These are phyloP conservation scores for Alviniconcha marisindica DNA, from an alignment of 1,140 invertebrate genomes.

Conservation along the genomic window DNA sequence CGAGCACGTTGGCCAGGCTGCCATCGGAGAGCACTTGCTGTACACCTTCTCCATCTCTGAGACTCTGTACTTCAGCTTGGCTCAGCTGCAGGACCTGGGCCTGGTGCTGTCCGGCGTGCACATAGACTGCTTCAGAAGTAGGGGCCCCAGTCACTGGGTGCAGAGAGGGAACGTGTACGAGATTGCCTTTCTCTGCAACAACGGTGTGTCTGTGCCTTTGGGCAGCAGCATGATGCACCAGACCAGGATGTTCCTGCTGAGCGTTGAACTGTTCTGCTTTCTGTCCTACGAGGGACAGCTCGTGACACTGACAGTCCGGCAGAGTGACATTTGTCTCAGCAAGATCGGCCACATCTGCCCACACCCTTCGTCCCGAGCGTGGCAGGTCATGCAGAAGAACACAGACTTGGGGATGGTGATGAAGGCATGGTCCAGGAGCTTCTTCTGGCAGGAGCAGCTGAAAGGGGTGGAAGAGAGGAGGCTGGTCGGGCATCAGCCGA, in stretches of 20 bases:
- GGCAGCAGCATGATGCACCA: no score
- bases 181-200: not conserved
- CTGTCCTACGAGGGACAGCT: not conserved
- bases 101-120: not conserved
- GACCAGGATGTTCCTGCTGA: not conserved
- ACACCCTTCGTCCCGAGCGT: not conserved
- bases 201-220: not conserved
- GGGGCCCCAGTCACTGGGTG: not conserved
- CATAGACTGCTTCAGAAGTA: no score
- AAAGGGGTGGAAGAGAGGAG: not conserved
- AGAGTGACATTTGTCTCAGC: conserved; percentile 6
- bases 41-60: not conserved
- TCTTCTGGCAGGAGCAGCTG: not conserved
- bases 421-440: not conserved
- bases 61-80: not conserved
- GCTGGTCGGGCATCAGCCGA: not conserved
- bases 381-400: not conserved
- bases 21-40: not conserved
- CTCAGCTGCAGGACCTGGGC: not conserved
- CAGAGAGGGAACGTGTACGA: not conserved
- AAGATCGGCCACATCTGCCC: not conserved
- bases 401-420: not conserved
- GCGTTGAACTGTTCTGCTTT: conserved; percentile 16
- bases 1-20: not conserved
- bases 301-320: not conserved